Percentiles rank a stretch among this genome's conserved stretches.
Evolutionary conservation across 2,113 vertebrate species (phyloP).

Genomic region (Podocnemis expansa): DNA sequence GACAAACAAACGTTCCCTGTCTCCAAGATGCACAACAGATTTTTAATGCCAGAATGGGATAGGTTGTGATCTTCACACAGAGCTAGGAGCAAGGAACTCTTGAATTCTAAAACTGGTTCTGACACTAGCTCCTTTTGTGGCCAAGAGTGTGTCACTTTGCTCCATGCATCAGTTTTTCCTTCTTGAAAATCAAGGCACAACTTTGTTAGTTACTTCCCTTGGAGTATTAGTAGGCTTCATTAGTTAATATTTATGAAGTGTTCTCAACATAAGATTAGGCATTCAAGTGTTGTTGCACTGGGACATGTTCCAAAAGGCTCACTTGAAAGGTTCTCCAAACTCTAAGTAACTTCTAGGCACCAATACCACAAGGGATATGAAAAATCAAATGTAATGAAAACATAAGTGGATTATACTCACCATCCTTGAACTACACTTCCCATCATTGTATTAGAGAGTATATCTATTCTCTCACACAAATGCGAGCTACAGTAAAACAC

Average conservation of each 20-base stretch:
- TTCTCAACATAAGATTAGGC: background rate
- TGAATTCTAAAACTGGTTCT: background rate
- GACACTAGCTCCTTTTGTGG: background rate
- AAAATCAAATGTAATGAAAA: background rate
- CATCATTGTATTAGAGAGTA: background rate
- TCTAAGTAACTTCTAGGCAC: background rate
- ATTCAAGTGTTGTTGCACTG: background rate
- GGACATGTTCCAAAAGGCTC: background rate
- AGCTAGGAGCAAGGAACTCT: background rate
- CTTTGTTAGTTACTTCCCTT: background rate
- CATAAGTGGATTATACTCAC: background rate
- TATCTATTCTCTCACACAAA: background rate
- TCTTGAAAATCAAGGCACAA: background rate
- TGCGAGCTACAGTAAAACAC: background rate
- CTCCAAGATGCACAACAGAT: fast-evolving
- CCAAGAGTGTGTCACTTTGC: background rate
- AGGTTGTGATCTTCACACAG: background rate
- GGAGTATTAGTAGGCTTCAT: background rate
- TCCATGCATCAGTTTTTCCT: background rate
- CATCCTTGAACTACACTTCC: background rate
- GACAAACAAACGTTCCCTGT: background rate
- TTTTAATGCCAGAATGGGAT: background rate
- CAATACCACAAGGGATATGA: background rate
- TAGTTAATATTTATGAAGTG: background rate
- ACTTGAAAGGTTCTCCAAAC: background rate